Conservation (phyloP, 2,888 invertebrate species). For the Calliphora vomitoria region DNA sequence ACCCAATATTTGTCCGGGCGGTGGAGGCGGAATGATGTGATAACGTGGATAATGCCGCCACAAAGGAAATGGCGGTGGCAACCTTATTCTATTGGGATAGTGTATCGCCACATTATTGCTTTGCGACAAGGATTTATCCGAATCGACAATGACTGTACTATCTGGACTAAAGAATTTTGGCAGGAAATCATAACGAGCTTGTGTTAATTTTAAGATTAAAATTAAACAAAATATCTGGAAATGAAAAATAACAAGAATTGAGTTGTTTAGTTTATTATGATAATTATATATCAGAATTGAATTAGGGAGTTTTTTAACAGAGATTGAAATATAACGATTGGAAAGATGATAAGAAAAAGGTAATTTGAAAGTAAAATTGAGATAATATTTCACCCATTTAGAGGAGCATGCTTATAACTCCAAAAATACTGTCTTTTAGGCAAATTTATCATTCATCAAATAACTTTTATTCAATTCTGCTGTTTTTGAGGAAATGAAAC, state of each 20-base stretch:
- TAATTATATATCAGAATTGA: no score
- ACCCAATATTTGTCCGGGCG: conserved; percentile 45
- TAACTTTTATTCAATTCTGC: no score
- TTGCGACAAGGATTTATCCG: conserved; percentile 62
- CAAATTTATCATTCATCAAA: no score
- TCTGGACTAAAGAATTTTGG: conserved; percentile 78
- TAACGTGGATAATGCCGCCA: conserved; percentile 77
- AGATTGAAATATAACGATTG: no score
- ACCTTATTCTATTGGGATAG: conserved; percentile 75
- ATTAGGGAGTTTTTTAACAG: no score
- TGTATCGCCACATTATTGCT: conserved; percentile 45
- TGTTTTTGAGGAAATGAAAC: no score
- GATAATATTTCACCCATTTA: no score
- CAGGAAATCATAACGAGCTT: conserved; percentile 63
- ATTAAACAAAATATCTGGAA: conserved; percentile 60
- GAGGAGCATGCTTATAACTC: no score
- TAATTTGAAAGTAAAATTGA: no score
- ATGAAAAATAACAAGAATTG: not conserved
- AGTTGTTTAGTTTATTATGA: no score
- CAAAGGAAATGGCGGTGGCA: conserved; percentile 75
- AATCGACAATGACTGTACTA: conserved; percentile 77
- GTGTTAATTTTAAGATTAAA: conserved; percentile 56
- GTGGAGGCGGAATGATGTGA: conserved; percentile 70
- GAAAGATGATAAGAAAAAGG: no score
- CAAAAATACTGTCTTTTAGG: no score